These are phyloP conservation scores for Sarcoramphus papa DNA, from an alignment of 2,797 vertebrate genomes.

Conservation along the genomic window DNA sequence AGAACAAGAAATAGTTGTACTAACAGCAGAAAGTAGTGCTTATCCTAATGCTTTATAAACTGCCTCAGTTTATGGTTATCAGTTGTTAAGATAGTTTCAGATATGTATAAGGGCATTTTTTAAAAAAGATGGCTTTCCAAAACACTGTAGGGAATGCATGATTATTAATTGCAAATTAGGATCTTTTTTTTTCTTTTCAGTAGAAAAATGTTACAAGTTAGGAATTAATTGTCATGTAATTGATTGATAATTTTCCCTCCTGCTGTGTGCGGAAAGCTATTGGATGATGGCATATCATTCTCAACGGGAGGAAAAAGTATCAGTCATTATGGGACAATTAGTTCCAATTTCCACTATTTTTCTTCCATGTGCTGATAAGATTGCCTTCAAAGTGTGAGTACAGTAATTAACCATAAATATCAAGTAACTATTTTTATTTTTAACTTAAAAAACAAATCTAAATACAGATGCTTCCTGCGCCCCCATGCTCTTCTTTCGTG, in stretches of 20 bases:
- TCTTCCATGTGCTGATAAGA: conserved; percentile 38
- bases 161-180: conserved; percentile 23
- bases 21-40: neutral
- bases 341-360: conserved; percentile 57
- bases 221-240: conserved; percentile 63
- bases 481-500: neutral
- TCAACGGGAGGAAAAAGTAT: conserved; percentile 45
- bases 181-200: conserved; percentile 21
- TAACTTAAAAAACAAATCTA: neutral
- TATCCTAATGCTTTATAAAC: neutral
- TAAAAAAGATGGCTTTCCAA: neutral
- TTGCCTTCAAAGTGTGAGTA: conserved; percentile 45
- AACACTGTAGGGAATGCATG: neutral
- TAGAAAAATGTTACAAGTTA: conserved; percentile 21
- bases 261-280: conserved; percentile 34
- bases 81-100: neutral
- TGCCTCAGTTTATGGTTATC: neutral
- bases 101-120: neutral
- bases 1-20: neutral
- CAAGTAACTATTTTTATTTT: neutral
- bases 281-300: conserved; percentile 14
- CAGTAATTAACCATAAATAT: conserved; percentile 42
- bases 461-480: neutral
- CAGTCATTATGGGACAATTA: conserved; percentile 68
- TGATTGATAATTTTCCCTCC: conserved; percentile 63